Percentiles rank a stretch among this genome's conserved stretches.
Conservation (phyloP, 1,140 invertebrate genomes). For the Eciton burchellii region DNA sequence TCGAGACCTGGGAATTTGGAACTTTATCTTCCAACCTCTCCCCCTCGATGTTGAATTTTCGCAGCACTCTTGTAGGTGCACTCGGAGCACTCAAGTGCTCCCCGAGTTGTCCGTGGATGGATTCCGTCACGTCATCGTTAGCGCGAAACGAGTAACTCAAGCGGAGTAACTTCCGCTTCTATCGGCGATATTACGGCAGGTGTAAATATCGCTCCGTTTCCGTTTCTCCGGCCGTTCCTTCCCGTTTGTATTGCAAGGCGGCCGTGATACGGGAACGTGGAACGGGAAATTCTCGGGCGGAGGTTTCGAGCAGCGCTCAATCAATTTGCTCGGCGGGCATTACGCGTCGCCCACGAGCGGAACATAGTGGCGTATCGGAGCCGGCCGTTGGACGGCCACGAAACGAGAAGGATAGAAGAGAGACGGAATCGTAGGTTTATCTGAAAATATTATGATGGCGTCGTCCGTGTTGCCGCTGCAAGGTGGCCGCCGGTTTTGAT, state of each 20-base stretch:
- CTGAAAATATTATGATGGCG: slow-evolving; percentile 83
- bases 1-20: background rate
- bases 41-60: too few relatives aligned
- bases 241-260: slow-evolving; percentile 46
- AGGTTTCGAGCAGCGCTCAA: slow-evolving; percentile 58
- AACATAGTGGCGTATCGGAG: slow-evolving; percentile 43
- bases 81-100: too few relatives aligned
- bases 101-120: too few relatives aligned
- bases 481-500: slow-evolving; percentile 80
- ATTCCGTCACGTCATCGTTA: too few relatives aligned
- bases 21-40: background rate
- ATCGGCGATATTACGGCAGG: slow-evolving; percentile 40
- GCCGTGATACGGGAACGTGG: slow-evolving; percentile 31
- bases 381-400: slow-evolving; percentile 30
- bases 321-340: slow-evolving; percentile 55
- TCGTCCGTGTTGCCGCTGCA: slow-evolving; percentile 70
- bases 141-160: too few relatives aligned
- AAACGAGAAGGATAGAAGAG: slow-evolving; percentile 42
- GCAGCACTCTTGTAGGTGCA: too few relatives aligned
- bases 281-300: slow-evolving; percentile 54
- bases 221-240: slow-evolving; percentile 44
- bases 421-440: slow-evolving; percentile 78
- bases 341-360: slow-evolving; percentile 53
- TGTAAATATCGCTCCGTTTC: slow-evolving; percentile 48
- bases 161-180: slow-evolving; percentile 20